A percentile compares a stretch with the other conserved stretches of the same genome.
phyloP scores from a whole-genome alignment of 2,113 vertebrate species.

The Triplophysa siluroides region DNA sequence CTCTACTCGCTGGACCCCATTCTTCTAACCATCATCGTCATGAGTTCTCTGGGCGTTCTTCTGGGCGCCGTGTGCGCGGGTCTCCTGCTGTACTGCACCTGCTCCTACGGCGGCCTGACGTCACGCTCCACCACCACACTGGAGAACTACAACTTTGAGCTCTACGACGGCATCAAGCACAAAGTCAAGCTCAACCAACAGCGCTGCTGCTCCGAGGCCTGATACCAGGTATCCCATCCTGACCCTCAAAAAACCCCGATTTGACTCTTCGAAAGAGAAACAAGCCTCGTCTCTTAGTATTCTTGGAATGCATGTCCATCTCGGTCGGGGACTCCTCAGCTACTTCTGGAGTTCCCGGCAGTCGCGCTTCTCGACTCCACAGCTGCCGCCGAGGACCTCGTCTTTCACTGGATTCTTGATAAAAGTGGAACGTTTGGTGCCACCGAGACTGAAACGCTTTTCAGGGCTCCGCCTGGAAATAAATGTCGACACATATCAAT shows the following conservation, averaged over 20 bases:
- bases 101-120: constrained; percentile 90
- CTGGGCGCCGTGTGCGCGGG: constrained; percentile 92
- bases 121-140: constrained; percentile 94
- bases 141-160: constrained; percentile 99
- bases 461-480: constrained; percentile 61
- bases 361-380: constrained; percentile 21
- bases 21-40: constrained; percentile 97
- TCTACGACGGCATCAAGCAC: constrained; percentile 98
- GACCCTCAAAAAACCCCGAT: constrained; percentile 5
- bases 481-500: constrained; percentile 77
- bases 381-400: constrained; percentile 11
- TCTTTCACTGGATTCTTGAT: constrained; percentile 35
- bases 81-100: constrained; percentile 96
- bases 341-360: constrained; percentile 4
- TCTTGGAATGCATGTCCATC: constrained; percentile 50
- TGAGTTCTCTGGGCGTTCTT: constrained; percentile 95
- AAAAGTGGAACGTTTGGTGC: constrained; percentile 47
- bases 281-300: constrained; percentile 45
- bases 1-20: constrained; percentile 95
- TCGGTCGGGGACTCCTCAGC: constrained; percentile 32
- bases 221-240: constrained; percentile 44
- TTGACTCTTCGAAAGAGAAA: constrained; percentile 31
- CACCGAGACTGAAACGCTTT: constrained; percentile 42
- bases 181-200: constrained; percentile 99
- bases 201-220: constrained; percentile 96